Percentiles rank a stretch among this genome's conserved stretches.
Conservation (phyloP, 1,140 invertebrate genomes). For the Cydia fagiglandana region DNA sequence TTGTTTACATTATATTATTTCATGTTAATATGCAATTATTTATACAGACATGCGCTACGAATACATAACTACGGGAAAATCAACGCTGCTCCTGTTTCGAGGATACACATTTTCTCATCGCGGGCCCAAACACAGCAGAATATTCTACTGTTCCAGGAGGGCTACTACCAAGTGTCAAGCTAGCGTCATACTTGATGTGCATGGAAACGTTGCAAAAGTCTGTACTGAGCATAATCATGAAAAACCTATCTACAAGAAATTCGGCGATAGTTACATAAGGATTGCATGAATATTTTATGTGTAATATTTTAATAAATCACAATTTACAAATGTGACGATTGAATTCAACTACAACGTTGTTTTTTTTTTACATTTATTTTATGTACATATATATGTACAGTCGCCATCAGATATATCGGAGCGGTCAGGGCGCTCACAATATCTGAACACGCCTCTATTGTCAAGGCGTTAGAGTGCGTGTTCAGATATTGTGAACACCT, state of each 20-base stretch:
- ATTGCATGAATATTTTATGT: background rate
- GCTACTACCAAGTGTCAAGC: background rate
- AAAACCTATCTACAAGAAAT: conserved; percentile 10
- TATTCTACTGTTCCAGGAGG: background rate
- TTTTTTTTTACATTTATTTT: too few relatives aligned
- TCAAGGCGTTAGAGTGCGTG: too few relatives aligned
- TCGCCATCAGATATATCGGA: too few relatives aligned
- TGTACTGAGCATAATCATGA: background rate
- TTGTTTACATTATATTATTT: background rate
- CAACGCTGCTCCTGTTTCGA: background rate
- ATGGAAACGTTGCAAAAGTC: background rate
- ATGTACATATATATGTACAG: too few relatives aligned
- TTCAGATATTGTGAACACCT: too few relatives aligned
- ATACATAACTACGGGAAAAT: background rate
- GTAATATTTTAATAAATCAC: background rate
- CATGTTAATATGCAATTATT: background rate
- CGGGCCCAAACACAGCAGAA: background rate
- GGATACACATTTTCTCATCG: conserved; percentile 14
- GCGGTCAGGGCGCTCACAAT: too few relatives aligned
- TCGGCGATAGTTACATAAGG: background rate
- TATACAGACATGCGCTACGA: background rate
- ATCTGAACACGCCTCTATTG: too few relatives aligned
- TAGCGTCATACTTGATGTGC: background rate
- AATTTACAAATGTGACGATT: too few relatives aligned
- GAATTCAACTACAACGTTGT: too few relatives aligned